A percentile compares a stretch with the other conserved stretches of the same genome.
These are phyloP conservation scores for Calameuta filiformis DNA, from an alignment of 2,888 invertebrate species.

Conservation along the genomic window DNA sequence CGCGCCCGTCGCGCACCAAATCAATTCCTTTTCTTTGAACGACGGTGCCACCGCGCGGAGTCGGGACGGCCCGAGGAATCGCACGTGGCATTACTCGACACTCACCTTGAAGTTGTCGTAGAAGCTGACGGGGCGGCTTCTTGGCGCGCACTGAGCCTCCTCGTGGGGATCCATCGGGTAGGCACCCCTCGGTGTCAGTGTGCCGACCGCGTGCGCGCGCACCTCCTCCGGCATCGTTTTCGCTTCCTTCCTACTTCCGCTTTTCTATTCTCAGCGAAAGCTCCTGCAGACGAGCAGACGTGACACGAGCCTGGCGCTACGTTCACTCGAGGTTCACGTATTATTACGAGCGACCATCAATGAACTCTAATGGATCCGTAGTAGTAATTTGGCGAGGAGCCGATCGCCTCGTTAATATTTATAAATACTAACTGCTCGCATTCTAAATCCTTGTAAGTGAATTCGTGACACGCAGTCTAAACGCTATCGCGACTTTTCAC, in stretches of 20 bases:
- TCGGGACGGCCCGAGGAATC: too few species aligned
- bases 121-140: constrained; percentile 65
- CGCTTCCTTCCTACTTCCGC: constrained; percentile 36
- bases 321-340: not conserved
- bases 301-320: not conserved
- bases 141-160: constrained; percentile 56
- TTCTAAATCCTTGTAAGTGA: too few species aligned
- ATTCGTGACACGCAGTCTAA: too few species aligned
- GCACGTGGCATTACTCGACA: not conserved
- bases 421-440: too few species aligned
- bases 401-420: too few species aligned
- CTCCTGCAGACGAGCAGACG: not conserved
- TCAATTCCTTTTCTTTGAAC: too few species aligned
- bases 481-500: too few species aligned
- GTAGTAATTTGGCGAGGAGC: too few species aligned
- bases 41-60: too few species aligned
- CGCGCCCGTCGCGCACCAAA: too few species aligned
- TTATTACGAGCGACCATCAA: too few species aligned
- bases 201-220: constrained; percentile 37
- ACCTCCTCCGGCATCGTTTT: constrained; percentile 40
- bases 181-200: constrained; percentile 8
- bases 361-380: too few species aligned
- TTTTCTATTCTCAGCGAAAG: not conserved
- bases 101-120: constrained; percentile 65
- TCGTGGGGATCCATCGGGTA: constrained; percentile 46